Conservation (phyloP, 1,140 invertebrate genomes). For the Camponotus floridanus region DNA sequence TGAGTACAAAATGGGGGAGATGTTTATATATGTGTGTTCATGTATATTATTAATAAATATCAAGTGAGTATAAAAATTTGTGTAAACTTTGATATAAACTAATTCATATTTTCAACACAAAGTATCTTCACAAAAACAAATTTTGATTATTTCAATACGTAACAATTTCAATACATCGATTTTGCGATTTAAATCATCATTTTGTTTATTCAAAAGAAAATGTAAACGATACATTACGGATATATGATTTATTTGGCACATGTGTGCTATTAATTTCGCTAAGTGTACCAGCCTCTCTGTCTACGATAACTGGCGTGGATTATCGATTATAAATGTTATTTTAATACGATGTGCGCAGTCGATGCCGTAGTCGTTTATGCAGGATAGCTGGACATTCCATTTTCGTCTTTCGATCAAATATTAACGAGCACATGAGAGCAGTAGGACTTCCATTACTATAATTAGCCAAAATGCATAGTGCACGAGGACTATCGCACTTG, state of each 20-base stretch:
- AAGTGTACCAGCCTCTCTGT: conserved; percentile 8
- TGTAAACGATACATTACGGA: neutral
- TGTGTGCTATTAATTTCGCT: conserved; percentile 30
- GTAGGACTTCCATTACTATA: conserved; percentile 43
- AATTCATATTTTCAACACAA: neutral
- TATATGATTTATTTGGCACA: neutral
- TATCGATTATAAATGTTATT: conserved; percentile 49
- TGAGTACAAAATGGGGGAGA: no score
- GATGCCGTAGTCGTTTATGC: conserved; percentile 1
- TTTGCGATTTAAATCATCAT: neutral
- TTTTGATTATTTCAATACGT: conserved; percentile 8
- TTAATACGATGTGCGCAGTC: conserved; percentile 19
- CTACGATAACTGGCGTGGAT: neutral
- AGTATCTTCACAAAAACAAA: neutral
- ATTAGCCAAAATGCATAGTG: conserved; percentile 47
- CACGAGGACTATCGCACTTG: conserved; percentile 10
- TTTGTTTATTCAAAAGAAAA: neutral
- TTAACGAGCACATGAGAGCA: conserved; percentile 12
- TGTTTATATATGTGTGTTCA: neutral
- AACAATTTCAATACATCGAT: no score
- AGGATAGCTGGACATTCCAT: conserved; percentile 17
- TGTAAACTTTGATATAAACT: neutral
- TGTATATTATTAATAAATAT: neutral
- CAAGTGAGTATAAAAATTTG: neutral
- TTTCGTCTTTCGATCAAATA: conserved; percentile 56